A percentile compares a stretch with the other conserved stretches of the same genome.
Evolutionary conservation across 2,888 invertebrate genomes (phyloP).

Genomic region (Xestia xanthographa): DNA sequence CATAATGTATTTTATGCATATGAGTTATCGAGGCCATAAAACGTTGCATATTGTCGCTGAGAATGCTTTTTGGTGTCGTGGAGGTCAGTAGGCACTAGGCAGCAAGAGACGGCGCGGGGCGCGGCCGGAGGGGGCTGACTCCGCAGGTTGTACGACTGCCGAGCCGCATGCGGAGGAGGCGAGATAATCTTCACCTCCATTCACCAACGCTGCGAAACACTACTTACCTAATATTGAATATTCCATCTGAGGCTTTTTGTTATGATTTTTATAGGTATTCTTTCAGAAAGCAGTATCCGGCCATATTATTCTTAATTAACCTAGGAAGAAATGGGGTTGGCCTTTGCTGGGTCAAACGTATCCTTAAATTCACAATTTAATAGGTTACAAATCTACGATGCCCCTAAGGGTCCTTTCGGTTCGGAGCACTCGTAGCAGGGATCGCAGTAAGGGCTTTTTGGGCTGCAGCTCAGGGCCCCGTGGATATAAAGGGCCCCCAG

Average conservation of each 20-base stretch:
- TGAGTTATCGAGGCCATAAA: conserved; percentile 77
- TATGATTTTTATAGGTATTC: background rate
- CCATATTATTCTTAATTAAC: background rate
- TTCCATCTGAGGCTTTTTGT: conserved; percentile 11
- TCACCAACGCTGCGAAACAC: conserved; percentile 53
- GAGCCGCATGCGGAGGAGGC: conserved; percentile 58
- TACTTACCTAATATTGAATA: background rate
- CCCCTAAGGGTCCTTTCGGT: background rate
- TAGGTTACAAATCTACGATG: background rate
- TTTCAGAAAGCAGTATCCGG: background rate
- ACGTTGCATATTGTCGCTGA: conserved; percentile 76
- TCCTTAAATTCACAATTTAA: background rate
- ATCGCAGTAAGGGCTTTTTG: too few relatives aligned
- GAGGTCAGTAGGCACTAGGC: conserved; percentile 75
- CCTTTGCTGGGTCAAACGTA: background rate
- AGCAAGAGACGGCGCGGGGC: conserved; percentile 58
- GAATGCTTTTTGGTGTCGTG: conserved; percentile 76
- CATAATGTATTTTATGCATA: conserved; percentile 67
- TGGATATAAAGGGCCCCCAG: too few relatives aligned
- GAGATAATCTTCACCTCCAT: conserved; percentile 62
- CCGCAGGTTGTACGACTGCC: conserved; percentile 65
- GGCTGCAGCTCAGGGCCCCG: too few relatives aligned
- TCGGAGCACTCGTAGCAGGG: background rate
- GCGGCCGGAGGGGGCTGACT: conserved; percentile 55
- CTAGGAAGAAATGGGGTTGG: background rate